Conservation (phyloP, 1,140 invertebrate genomes). For the Drosophila nannoptera region DNA sequence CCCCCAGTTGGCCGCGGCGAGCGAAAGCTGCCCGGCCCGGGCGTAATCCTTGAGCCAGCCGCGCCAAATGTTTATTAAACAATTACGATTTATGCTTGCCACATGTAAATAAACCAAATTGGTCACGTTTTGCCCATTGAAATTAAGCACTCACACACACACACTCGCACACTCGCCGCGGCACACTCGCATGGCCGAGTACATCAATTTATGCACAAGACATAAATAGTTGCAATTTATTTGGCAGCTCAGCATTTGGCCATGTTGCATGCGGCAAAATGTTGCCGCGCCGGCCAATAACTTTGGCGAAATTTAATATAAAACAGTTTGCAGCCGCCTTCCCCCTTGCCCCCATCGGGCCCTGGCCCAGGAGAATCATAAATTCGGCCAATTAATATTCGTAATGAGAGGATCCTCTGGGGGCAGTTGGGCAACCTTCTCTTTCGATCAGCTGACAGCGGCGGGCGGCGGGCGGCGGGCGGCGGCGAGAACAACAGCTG, state of each 20-base stretch:
- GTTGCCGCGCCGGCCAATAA: constrained; percentile 23
- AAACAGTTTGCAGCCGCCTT: constrained; percentile 48
- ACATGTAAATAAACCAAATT: constrained; percentile 79
- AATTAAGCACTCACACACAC: constrained; percentile 67
- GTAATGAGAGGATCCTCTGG: constrained; percentile 12
- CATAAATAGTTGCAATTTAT: constrained; percentile 73
- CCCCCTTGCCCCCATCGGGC: neutral
- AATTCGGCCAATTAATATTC: constrained; percentile 4
- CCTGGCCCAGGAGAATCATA: too few relatives aligned
- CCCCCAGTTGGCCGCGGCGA: neutral
- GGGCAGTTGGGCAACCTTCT: constrained; percentile 25
- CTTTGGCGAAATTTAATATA: constrained; percentile 67
- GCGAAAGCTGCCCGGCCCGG: constrained; percentile 1
- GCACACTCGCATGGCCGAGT: constrained; percentile 1
- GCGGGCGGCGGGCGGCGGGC: too few relatives aligned
- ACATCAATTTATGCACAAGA: constrained; percentile 54
- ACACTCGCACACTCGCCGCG: neutral
- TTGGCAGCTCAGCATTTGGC: constrained; percentile 46
- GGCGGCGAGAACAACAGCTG: constrained; percentile 24
- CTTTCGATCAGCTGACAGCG: constrained; percentile 25
- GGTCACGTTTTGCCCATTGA: constrained; percentile 76
- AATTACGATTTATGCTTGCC: constrained; percentile 69
- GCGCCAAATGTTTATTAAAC: constrained; percentile 46
- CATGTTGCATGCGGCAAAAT: constrained; percentile 18
- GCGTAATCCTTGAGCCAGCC: constrained; percentile 18